phyloP scores from a whole-genome alignment of 2,888 invertebrate species.

The Carterocephalus palaemon region DNA sequence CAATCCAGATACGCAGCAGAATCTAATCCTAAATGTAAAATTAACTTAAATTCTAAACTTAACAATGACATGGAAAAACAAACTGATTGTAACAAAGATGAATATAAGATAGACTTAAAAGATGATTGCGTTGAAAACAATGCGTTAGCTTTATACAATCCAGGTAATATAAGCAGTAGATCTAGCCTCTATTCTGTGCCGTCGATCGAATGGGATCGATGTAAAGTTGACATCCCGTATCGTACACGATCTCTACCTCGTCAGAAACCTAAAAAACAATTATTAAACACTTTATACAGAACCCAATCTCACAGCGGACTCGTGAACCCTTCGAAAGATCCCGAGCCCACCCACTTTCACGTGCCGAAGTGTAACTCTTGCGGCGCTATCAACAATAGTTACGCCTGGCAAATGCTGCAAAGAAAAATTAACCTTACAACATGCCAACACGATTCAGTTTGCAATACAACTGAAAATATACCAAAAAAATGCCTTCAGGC shows the following conservation, averaged over 20 bases:
- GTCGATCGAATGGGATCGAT: slow-evolving; percentile 63
- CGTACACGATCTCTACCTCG: slow-evolving; percentile 56
- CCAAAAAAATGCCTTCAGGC: slow-evolving; percentile 48
- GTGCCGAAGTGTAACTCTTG: slow-evolving; percentile 60
- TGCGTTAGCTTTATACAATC: slow-evolving; percentile 36
- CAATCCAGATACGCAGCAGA: slow-evolving; percentile 46
- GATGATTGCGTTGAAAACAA: not conserved
- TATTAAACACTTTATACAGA: slow-evolving; percentile 44
- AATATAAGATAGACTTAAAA: not conserved
- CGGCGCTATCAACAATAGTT: slow-evolving; percentile 46
- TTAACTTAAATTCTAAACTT: slow-evolving; percentile 46
- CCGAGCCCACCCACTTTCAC: slow-evolving; percentile 65
- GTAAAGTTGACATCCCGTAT: slow-evolving; percentile 46
- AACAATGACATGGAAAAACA: slow-evolving; percentile 25
- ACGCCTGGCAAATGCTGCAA: slow-evolving; percentile 45
- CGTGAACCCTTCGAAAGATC: slow-evolving; percentile 59
- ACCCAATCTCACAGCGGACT: slow-evolving; percentile 67
- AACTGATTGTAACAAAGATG: not conserved
- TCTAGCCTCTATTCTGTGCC: slow-evolving; percentile 63
- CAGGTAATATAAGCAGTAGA: slow-evolving; percentile 45
- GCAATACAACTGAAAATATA: slow-evolving; percentile 56
- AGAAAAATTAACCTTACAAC: slow-evolving; percentile 31
- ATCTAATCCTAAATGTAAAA: slow-evolving; percentile 60
- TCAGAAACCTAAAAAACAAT: slow-evolving; percentile 28
- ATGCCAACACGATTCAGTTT: slow-evolving; percentile 37